Conservation (phyloP, 2,113 vertebrate genomes). For the Setophaga coronata region DNA sequence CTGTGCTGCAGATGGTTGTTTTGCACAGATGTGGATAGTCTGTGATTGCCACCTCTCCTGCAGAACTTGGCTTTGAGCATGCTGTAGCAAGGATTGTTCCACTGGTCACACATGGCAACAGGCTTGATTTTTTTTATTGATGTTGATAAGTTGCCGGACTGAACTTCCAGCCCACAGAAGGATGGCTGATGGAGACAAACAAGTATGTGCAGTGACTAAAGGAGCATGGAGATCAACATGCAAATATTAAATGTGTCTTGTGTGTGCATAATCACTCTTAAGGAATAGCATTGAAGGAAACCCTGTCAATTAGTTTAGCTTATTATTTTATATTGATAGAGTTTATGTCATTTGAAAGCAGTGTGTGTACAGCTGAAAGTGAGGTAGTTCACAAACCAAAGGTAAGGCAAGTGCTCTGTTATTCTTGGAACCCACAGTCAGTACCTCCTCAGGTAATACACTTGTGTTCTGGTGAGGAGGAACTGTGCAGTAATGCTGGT, state of each 20-base stretch:
- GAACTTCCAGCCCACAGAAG: background rate
- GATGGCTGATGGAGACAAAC: background rate
- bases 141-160: fast-evolving
- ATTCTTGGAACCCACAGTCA: background rate
- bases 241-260: background rate
- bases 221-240: background rate
- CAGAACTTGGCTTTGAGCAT: background rate
- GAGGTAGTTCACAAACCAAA: background rate
- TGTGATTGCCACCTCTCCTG: background rate
- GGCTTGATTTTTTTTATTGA: background rate
- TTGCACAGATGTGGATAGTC: no score
- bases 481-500: fast-evolving
- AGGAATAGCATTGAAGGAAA: background rate
- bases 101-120: fast-evolving
- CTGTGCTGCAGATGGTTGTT: background rate
- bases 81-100: background rate
- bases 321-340: background rate
- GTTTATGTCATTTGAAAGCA: background rate
- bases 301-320: background rate
- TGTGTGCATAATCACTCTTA: background rate
- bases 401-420: background rate
- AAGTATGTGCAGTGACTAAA: background rate
- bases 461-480: background rate
- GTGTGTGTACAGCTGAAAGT: background rate
- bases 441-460: background rate